Evolutionary conservation across 2,797 vertebrate species (phyloP).

Genomic region (Astyanax mexicanus): DNA sequence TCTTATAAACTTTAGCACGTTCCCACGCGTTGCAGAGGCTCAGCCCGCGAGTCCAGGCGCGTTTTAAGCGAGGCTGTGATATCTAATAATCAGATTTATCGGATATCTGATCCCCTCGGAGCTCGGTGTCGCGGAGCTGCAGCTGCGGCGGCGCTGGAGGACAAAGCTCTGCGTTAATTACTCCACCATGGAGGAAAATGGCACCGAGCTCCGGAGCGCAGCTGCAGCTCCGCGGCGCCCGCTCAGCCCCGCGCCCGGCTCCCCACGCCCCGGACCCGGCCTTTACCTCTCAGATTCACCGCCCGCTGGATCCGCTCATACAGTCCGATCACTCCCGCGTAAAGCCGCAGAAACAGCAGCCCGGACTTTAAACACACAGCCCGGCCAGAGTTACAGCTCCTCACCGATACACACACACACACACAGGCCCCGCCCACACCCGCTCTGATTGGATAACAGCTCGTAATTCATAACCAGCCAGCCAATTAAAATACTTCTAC

Average conservation of each 20-base stretch:
- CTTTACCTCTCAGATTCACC: conserved; percentile 19
- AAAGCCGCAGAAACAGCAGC: neutral
- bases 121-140: too few relatives aligned
- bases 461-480: neutral
- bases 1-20: too few relatives aligned
- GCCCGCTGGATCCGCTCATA: neutral
- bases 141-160: neutral
- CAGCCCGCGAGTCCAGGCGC: too few relatives aligned
- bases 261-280: neutral
- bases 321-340: neutral
- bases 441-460: neutral
- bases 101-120: neutral
- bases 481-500: neutral
- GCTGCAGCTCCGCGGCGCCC: neutral
- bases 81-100: too few relatives aligned
- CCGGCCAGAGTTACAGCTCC: too few relatives aligned
- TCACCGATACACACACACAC: too few relatives aligned
- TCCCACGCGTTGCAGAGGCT: too few relatives aligned
- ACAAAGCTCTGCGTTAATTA: conserved; percentile 15
- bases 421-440: too few relatives aligned
- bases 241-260: neutral
- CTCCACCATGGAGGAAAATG: conserved; percentile 74
- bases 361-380: too few relatives aligned
- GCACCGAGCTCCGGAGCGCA: neutral
- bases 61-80: too few relatives aligned